A percentile compares a stretch with the other conserved stretches of the same genome.
These are phyloP conservation scores for Epirrhoe alternata DNA, from an alignment of 2,888 invertebrate genomes.

Conservation along the genomic window DNA sequence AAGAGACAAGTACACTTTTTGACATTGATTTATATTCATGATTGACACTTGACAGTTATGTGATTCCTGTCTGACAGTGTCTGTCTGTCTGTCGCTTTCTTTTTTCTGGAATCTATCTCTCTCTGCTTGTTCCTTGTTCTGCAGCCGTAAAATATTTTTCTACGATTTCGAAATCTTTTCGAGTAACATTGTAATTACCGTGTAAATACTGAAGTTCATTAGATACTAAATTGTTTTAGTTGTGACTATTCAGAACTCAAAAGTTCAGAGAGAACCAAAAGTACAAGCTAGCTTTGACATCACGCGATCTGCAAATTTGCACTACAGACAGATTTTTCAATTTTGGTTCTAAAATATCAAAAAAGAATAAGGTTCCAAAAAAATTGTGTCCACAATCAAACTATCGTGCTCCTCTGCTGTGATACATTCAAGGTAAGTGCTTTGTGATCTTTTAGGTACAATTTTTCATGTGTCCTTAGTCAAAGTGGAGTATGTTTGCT, in stretches of 20 bases:
- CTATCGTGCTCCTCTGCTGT: conserved; percentile 15
- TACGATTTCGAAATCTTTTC: neutral
- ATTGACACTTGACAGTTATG: neutral
- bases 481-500: too few species aligned
- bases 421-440: conserved; percentile 37
- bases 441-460: neutral
- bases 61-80: neutral
- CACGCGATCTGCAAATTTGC: neutral
- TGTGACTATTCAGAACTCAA: neutral
- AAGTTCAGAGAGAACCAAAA: neutral
- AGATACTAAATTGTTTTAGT: neutral
- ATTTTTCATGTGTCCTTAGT: too few species aligned
- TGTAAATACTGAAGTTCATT: neutral
- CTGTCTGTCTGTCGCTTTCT: neutral
- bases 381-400: neutral
- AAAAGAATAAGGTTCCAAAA: neutral
- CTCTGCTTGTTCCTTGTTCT: neutral
- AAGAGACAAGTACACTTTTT: too few species aligned
- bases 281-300: neutral
- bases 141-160: neutral
- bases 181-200: neutral
- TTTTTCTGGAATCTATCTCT: neutral
- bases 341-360: neutral
- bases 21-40: neutral
- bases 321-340: neutral